Base-by-base conservation (phyloP, 2,888 invertebrate species). In the Horisme vitalbata region DNA sequence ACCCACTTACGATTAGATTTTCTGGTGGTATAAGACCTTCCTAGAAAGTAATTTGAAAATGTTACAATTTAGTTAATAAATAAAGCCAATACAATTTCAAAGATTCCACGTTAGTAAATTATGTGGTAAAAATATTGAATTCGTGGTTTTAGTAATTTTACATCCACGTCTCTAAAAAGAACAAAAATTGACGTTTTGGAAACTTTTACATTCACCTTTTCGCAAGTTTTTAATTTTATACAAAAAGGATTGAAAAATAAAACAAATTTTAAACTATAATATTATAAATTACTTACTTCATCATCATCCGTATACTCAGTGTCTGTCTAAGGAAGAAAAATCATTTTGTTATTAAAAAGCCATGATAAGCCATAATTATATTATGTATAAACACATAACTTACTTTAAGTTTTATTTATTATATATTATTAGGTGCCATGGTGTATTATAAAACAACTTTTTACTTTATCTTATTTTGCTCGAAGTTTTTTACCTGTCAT, bases 261-360 rank as follows among this genome's bases (percentile, higher is more conserved):
- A 12, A 2, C 7, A 12, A 27, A 27, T 27, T 4, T 28, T 5
- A 28, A 28, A 8, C 6, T 27, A 10, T n/a, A 8, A 34, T 7
- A 15, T 31, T 3, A 26, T 10, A 55, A 36, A 45, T n/a, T 54
- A 76, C 77, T 76, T 73, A 74, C 76, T 13, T 38, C 26, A 9
- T 24, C 23, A 24, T 20, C 5, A 12, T 47, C 45, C 2, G 27
- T 30, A 12, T 30, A 18, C 14, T 55, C 52, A 26, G 12, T 21
- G 34, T 44, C 44, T 47, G 21, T 52, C 75, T 77, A 77, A 10
- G 64, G 61, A 73, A 74, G 48, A 73, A 71, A 72, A 23, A 15
- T 21, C 1, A 15, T 20, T 23, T 20, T 35, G 41, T 46, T 36
- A 46, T 31, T 41, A 14, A 10, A 27, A 20, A 12, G 41, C 31